phyloP scores from a whole-genome alignment of 1,140 invertebrate species.

The Akabosia matsudoensis region DNA sequence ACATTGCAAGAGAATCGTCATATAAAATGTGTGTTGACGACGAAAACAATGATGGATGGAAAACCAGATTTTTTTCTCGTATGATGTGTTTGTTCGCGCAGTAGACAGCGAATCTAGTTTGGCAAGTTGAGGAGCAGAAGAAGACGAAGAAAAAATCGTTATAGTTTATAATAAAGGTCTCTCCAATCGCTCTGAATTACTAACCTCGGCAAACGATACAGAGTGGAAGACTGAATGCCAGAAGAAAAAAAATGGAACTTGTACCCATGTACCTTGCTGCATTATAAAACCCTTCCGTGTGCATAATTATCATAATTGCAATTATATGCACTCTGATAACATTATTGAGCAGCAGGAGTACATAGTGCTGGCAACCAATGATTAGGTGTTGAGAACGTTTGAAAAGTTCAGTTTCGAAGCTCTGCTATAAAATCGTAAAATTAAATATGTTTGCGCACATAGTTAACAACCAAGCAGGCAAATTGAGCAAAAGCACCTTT shows the following conservation, averaged over 20 bases:
- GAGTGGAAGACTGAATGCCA: too few species aligned
- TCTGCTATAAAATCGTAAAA: constrained; percentile 15
- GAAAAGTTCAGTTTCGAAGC: neutral
- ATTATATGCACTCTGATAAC: neutral
- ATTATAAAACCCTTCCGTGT: constrained; percentile 19
- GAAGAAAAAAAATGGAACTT: too few species aligned
- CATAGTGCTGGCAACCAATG: constrained; percentile 7
- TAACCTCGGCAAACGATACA: neutral
- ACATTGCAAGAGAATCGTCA: neutral
- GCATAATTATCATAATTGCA: neutral
- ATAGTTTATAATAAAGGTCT: too few species aligned
- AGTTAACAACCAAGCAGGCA: neutral
- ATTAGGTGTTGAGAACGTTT: constrained; percentile 13
- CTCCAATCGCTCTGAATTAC: neutral
- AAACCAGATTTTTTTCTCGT: neutral
- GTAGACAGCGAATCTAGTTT: constrained; percentile 10
- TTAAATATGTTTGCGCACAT: neutral
- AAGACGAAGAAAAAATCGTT: too few species aligned
- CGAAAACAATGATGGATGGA: neutral
- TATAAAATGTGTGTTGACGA: neutral
- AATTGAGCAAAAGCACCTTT: too few species aligned
- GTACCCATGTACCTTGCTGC: too few species aligned
- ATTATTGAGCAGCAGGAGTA: constrained; percentile 1
- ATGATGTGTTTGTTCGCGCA: neutral
- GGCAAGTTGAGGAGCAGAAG: constrained; percentile 4